Percentiles rank a stretch among this genome's conserved stretches.
Conservation (phyloP, 2,888 invertebrate species). For the Drosophila meridionalis region DNA sequence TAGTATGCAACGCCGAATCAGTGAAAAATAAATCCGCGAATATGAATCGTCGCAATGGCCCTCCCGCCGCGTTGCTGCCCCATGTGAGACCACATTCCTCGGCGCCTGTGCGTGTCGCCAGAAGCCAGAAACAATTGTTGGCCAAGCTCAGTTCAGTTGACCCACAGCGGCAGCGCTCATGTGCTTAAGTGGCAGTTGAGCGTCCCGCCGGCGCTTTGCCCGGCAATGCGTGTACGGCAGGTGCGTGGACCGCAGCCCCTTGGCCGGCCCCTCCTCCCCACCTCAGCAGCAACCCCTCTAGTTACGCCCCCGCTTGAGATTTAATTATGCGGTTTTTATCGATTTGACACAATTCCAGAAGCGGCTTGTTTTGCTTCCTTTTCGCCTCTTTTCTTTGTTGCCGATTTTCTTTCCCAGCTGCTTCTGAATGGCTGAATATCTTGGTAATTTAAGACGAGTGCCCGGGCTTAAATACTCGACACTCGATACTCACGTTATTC, state of each 20-base stretch:
- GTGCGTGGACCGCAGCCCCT: constrained; percentile 56
- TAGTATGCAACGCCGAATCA: constrained; percentile 25
- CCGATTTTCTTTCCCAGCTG: constrained; percentile 32
- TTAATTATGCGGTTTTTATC: constrained; percentile 82
- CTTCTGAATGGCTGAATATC: constrained; percentile 3
- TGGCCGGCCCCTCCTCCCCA: not conserved
- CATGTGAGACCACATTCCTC: constrained; percentile 18
- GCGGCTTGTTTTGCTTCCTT: constrained; percentile 45
- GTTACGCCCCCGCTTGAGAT: constrained; percentile 64
- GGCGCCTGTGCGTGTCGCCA: constrained; percentile 51
- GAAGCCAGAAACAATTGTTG: constrained; percentile 49
- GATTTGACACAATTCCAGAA: constrained; percentile 81
- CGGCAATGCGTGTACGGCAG: constrained; percentile 46
- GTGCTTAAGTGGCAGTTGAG: constrained; percentile 38
- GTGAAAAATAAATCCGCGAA: constrained; percentile 27
- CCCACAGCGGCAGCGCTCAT: constrained; percentile 56
- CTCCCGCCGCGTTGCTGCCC: constrained; percentile 3
- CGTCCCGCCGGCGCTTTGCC: constrained; percentile 45
- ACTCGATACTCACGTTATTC: constrained; percentile 91
- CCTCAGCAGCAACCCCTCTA: not conserved
- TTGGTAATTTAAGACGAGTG: constrained; percentile 50
- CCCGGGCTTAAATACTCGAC: constrained; percentile 9
- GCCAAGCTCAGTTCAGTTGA: constrained; percentile 73
- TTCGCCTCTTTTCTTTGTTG: constrained; percentile 31
- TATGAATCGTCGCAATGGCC: constrained; percentile 5